A percentile compares a stretch with the other conserved stretches of the same genome.
These are phyloP conservation scores for Menidia menidia DNA, from an alignment of 2,797 vertebrate genomes.

Conservation along the genomic window DNA sequence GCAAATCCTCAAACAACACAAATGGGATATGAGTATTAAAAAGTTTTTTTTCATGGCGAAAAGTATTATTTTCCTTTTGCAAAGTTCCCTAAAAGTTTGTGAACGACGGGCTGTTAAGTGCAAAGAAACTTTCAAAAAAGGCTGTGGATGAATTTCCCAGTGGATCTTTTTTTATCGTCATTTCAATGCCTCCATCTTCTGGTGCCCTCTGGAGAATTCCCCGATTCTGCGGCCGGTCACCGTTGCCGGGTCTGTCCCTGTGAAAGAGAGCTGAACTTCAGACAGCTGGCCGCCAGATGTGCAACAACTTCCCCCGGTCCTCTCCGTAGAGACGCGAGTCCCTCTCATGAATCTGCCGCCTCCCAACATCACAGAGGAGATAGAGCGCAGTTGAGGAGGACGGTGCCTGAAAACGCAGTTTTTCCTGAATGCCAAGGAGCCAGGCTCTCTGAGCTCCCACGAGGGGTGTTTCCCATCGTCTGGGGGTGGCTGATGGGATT, in stretches of 20 bases:
- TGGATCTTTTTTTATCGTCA: neutral
- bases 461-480: constrained; percentile 66
- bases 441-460: constrained; percentile 54
- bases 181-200: constrained; percentile 3
- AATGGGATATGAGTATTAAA: neutral
- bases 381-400: constrained; percentile 34
- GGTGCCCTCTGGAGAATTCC: constrained; percentile 15
- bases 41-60: no score
- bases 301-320: constrained; percentile 52
- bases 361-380: constrained; percentile 50
- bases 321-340: constrained; percentile 49
- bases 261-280: constrained; percentile 53
- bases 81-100: neutral
- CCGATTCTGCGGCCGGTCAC: constrained; percentile 13
- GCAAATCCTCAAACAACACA: neutral
- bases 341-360: constrained; percentile 48
- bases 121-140: neutral
- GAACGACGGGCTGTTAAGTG: neutral
- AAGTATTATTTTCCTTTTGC: neutral
- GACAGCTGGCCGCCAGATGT: constrained; percentile 84
- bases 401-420: constrained; percentile 17
- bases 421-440: constrained; percentile 56
- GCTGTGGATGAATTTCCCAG: neutral
- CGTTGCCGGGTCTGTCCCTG: constrained; percentile 57
- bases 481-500: constrained; percentile 49